Base-by-base conservation (phyloP, 2,113 vertebrate species). In the Gasterosteus aculeatus region DNA sequence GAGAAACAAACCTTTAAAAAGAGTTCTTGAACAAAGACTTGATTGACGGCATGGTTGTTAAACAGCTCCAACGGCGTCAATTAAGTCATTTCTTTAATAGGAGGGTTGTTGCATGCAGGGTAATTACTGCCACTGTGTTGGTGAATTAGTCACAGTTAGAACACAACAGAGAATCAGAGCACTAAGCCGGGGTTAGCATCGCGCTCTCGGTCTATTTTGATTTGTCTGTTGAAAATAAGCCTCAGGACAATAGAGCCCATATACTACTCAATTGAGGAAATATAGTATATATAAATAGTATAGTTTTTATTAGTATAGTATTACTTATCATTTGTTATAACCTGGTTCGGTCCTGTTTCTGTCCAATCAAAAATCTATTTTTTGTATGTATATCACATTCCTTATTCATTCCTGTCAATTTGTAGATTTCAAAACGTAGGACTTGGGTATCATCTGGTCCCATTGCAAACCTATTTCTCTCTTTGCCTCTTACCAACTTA, bases 81-180 rank as follows among this genome's bases (percentile, higher is more conserved):
- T 91, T 91, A 86, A 86, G 76, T 77, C 33, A 68, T 77, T 76
- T 83, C 53, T 33, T 72, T 60, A 84, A 71, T 56, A 65, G 54
- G 26, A 35, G 61, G 59, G 44, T 41, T 72, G 71, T 41, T 81
- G 35, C 35, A n/a, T 19, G 35, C 64, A 22, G 26, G 77, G 68
- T 59, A 78, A 77, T 77, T 85, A 87, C 42, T 58, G 75, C 56
- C 54, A 44, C 65, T 62, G 61, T 80, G 82, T 75, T 82, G 42
- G 69, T 76, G 72, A 80, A 87, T 74, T 31, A 44, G 22, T 38
- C 29, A 62, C 54, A 84, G 39, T 46, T 46, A 73, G 53, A 75
- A 42, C 54, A 76, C 62, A 76, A 35, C 31, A 70, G 56, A 41
- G 47, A 38, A 49, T 44, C 14, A 75, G n/a, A 54, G 47, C 3